Conservation (phyloP, 2,888 invertebrate genomes). For the Apomyelois bistriatella region DNA sequence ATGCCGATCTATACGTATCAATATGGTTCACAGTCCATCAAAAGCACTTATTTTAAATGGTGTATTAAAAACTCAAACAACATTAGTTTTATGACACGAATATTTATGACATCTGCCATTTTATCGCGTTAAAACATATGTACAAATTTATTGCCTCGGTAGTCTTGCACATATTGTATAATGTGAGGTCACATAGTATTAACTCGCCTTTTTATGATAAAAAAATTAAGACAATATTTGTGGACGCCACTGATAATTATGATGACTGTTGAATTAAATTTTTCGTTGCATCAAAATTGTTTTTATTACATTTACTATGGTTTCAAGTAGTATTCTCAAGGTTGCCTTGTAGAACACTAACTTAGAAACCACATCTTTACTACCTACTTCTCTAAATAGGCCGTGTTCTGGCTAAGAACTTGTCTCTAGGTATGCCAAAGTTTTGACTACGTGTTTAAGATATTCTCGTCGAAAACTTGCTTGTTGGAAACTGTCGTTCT, state of each 20-base stretch:
- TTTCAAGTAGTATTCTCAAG: too few relatives aligned
- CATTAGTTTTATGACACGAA: not conserved
- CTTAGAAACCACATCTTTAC: not conserved
- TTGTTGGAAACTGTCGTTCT: slow-evolving; percentile 3
- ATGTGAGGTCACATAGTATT: not conserved
- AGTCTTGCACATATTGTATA: not conserved
- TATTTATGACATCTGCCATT: not conserved
- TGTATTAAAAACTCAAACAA: not conserved
- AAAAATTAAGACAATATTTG: too few relatives aligned
- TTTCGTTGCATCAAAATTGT: too few relatives aligned
- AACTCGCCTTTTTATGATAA: too few relatives aligned
- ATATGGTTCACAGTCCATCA: too few relatives aligned
- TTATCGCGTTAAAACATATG: slow-evolving; percentile 1
- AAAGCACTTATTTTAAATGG: not conserved
- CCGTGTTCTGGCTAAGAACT: not conserved
- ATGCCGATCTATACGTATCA: too few relatives aligned
- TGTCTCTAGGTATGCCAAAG: not conserved
- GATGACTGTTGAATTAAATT: too few relatives aligned
- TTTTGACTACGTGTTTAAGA: slow-evolving; percentile 8
- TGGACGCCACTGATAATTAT: too few relatives aligned
- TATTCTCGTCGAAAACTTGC: not conserved
- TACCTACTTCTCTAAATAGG: slow-evolving; percentile 5
- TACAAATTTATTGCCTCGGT: not conserved
- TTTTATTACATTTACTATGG: too few relatives aligned
- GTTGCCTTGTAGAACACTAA: too few relatives aligned